phyloP scores from a whole-genome alignment of 2,888 invertebrate genomes.

The Drosophila affinis region DNA sequence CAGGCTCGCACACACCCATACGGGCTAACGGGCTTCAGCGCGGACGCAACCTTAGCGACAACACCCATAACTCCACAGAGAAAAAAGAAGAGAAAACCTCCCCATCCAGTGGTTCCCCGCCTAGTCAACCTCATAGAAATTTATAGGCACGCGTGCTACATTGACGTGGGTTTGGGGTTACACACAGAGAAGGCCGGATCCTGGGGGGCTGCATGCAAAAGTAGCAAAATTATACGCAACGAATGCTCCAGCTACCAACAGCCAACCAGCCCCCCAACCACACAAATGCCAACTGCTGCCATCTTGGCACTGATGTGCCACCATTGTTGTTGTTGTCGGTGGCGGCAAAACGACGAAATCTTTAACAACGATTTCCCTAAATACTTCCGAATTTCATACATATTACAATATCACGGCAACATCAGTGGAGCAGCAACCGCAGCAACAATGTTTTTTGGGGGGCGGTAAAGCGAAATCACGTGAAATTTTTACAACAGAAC shows the following conservation, averaged over 20 bases:
- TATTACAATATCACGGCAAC: constrained; percentile 69
- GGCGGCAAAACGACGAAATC: constrained; percentile 58
- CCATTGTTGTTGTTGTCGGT: constrained; percentile 21
- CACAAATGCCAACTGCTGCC: constrained; percentile 45
- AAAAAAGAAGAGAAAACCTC: no score
- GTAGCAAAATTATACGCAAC: constrained; percentile 60
- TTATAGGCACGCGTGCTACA: constrained; percentile 68
- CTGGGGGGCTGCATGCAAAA: constrained; percentile 37
- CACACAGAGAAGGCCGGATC: neutral
- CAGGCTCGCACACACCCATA: constrained; percentile 35
- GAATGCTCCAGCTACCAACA: constrained; percentile 26
- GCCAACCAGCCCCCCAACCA: constrained; percentile 20
- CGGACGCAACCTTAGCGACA: constrained; percentile 61
- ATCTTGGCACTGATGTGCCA: constrained; percentile 33
- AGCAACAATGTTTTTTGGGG: constrained; percentile 39
- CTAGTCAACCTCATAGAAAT: constrained; percentile 55
- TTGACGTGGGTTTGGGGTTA: constrained; percentile 46
- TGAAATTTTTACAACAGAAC: constrained; percentile 71
- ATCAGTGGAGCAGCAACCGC: constrained; percentile 29
- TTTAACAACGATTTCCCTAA: constrained; percentile 80
- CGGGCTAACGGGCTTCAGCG: constrained; percentile 6
- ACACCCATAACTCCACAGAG: constrained; percentile 16
- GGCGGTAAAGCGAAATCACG: constrained; percentile 71
- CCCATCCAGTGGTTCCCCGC: neutral
- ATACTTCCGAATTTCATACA: constrained; percentile 78